Evolutionary conservation across 2,113 vertebrate genomes (phyloP), one percentile per base, ranked within the genome.

Genomic region (Gallinago media): DNA sequence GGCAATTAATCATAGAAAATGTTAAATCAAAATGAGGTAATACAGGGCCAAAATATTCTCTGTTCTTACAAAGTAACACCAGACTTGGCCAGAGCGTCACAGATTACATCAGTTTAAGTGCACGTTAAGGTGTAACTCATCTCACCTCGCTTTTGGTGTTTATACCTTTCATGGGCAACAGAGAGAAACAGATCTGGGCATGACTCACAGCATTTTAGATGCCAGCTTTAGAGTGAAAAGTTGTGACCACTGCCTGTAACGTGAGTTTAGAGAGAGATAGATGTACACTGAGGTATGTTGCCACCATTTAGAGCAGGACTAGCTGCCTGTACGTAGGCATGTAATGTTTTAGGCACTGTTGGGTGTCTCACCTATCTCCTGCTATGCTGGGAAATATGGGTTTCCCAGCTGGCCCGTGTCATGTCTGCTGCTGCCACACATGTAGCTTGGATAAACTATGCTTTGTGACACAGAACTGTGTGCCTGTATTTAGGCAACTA

Each of bases 211-310:
- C 23, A 34, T 22, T 72, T 85, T n/a, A 75, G 32, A 50, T 50
- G 32, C 9, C 42, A 72, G 25, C 5, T 88, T 68, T 40, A 52
- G 31, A n/a, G 11, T 25, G 16, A 22, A 38, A 54, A 5, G 44
- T 38, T 68, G 29, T 79, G 47, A 42, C 32, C 22, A 16, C 26
- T 32, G 75, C 9, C 44, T 76, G 0, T 44, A 50, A 31, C 0
- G 0, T 46, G 20, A 26, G 26, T 14, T 56, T 8, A 29, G 52
- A 47, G 15, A 85, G 34, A 75, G 17, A 7, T 2, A 55, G 25
- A 26, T 26, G 34, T 26, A 25, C 1, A 0, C 19, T 63, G 40
- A 4, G 15, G 11, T 12, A 2, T 3, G 7, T 25, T 68, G 9
- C 26, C 81, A 52, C 16, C 20, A 16, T 32, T 42, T 27, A 40